Percentiles rank a stretch among this genome's conserved stretches.
These are phyloP conservation scores for Tiphia femorata DNA, from an alignment of 2,888 invertebrate genomes.

Conservation along the genomic window DNA sequence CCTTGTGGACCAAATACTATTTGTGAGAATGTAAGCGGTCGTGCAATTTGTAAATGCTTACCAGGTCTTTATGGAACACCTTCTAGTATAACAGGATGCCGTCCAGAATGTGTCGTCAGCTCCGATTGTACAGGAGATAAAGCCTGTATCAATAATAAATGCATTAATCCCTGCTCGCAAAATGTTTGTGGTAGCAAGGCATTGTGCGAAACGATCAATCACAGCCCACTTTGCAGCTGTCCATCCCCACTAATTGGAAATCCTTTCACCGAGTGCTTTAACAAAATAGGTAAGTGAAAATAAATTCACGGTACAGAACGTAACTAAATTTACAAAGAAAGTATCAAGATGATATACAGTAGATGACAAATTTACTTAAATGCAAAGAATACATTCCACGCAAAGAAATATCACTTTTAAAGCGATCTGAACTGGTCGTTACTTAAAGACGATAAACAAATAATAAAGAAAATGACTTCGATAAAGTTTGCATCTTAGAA, in stretches of 20 bases:
- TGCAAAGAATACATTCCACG: too few relatives aligned
- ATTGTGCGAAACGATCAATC: constrained; percentile 80
- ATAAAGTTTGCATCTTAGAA: not conserved
- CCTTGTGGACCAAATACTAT: constrained; percentile 71
- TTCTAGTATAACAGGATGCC: constrained; percentile 68
- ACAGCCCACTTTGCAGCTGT: constrained; percentile 85
- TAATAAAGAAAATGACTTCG: not conserved
- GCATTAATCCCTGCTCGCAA: constrained; percentile 83
- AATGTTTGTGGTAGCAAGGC: constrained; percentile 86
- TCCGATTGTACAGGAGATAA: constrained; percentile 86
- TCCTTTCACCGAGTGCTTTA: constrained; percentile 69
- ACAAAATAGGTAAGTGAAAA: constrained; percentile 60
- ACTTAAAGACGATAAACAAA: too few relatives aligned
- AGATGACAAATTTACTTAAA: too few relatives aligned
- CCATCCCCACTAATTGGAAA: constrained; percentile 70
- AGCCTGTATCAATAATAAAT: constrained; percentile 85
- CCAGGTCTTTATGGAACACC: constrained; percentile 67
- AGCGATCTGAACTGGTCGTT: too few relatives aligned
- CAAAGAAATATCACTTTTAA: too few relatives aligned
- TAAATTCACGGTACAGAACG: too few relatives aligned
- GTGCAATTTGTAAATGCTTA: constrained; percentile 68
- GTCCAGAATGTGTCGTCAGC: constrained; percentile 70
- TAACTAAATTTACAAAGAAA: too few relatives aligned
- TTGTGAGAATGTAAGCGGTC: constrained; percentile 67
- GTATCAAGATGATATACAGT: too few relatives aligned